Conservation (phyloP, 2,888 invertebrate species). For the Eupithecia centaureata region DNA sequence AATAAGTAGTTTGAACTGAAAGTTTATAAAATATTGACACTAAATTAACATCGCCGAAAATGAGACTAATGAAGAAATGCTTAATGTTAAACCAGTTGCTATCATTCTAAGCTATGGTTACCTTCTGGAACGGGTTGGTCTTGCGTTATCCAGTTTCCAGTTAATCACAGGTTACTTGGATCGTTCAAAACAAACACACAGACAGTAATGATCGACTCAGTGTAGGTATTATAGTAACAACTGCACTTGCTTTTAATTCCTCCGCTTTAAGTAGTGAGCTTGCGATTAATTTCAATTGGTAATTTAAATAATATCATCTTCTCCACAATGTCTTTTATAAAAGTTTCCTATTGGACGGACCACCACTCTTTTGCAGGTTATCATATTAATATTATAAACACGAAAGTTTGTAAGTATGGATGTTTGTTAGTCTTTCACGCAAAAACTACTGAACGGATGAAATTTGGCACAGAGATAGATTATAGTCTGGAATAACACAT, state of each 20-base stretch:
- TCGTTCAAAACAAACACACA: slow-evolving; percentile 68
- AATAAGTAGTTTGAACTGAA: no score
- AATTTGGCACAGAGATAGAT: no score
- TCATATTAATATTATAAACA: no score
- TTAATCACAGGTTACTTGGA: slow-evolving; percentile 68
- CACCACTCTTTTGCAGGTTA: neutral
- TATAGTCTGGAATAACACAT: no score
- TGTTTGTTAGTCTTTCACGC: no score
- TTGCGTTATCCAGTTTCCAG: slow-evolving; percentile 54
- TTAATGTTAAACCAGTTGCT: slow-evolving; percentile 3
- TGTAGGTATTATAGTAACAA: slow-evolving; percentile 33
- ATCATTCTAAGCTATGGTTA: slow-evolving; percentile 37
- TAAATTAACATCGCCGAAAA: neutral
- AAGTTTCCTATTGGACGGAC: neutral
- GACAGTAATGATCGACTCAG: slow-evolving; percentile 60
- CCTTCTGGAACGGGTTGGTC: slow-evolving; percentile 49
- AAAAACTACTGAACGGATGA: no score
- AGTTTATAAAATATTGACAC: neutral
- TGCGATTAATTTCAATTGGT: slow-evolving; percentile 25
- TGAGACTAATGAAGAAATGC: neutral
- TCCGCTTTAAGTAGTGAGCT: slow-evolving; percentile 18
- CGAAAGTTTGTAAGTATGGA: no score
- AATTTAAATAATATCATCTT: neutral
- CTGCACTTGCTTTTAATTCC: slow-evolving; percentile 34
- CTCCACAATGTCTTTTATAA: neutral